These are phyloP conservation scores for Drosophila eohydei DNA, from an alignment of 2,888 invertebrate species.

Conservation along the genomic window DNA sequence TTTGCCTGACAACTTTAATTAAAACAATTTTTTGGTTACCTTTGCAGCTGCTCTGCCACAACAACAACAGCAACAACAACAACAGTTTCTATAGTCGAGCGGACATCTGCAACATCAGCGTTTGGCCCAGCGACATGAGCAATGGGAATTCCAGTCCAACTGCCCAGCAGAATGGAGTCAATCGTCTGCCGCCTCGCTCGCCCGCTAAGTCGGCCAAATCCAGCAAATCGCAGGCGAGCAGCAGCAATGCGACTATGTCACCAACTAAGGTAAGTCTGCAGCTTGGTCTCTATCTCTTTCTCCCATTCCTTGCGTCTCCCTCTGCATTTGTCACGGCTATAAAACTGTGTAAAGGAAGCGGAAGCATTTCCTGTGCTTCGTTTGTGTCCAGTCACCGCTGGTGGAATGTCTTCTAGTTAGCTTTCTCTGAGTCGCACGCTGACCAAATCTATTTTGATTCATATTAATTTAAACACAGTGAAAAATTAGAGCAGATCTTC, in stretches of 20 bases:
- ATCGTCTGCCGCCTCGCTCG: conserved; percentile 78
- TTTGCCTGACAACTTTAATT: conserved; percentile 46
- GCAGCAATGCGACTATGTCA: conserved; percentile 78
- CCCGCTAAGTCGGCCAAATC: conserved; percentile 79
- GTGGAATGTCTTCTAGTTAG: conserved; percentile 23
- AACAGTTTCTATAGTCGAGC: conserved; percentile 76
- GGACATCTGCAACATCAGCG: conserved; percentile 79
- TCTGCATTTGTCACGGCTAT: neutral
- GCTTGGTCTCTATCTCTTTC: conserved; percentile 4
- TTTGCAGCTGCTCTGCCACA: conserved; percentile 50
- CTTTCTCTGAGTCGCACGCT: conserved; percentile 47
- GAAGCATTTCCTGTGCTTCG: conserved; percentile 45
- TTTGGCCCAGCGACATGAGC: conserved; percentile 62
- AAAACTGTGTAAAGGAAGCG: conserved; percentile 45
- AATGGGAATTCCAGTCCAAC: conserved; percentile 15
- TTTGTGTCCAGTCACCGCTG: neutral
- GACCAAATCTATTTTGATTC: conserved; percentile 37
- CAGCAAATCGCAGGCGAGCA: conserved; percentile 72
- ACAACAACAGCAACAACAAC: conserved; percentile 27
- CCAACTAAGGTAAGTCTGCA: conserved; percentile 67
- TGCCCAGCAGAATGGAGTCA: conserved; percentile 58
- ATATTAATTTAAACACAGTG: neutral
- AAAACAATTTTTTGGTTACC: conserved; percentile 31
- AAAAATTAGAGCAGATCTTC: neutral
- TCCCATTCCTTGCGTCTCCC: neutral